These are phyloP conservation scores for Cynoglossus semilaevis DNA, from an alignment of 2,113 vertebrate species.

Conservation along the genomic window DNA sequence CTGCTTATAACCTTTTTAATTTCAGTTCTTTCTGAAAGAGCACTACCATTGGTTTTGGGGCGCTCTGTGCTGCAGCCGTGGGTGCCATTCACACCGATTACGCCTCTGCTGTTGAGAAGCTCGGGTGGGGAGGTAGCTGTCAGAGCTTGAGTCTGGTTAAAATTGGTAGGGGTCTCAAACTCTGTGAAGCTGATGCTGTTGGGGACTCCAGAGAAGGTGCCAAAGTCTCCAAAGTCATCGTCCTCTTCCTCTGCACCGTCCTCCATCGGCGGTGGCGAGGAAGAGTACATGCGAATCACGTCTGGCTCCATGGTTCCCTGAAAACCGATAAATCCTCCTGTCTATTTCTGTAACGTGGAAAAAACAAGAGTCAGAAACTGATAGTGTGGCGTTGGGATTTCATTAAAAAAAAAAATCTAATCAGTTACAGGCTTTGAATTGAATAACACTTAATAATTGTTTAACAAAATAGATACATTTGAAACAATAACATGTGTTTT, in stretches of 20 bases:
- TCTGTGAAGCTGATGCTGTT: conserved; percentile 87
- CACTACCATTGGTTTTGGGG: conserved; percentile 71
- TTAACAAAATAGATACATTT: too few species aligned
- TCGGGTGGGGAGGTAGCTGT: conserved; percentile 74
- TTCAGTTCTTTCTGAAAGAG: conserved; percentile 67
- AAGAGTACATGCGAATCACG: conserved; percentile 92
- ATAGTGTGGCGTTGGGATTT: accelerated
- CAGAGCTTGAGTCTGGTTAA: conserved; percentile 69
- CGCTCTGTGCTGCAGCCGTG: conserved; percentile 64
- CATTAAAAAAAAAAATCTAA: background rate
- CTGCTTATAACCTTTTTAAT: conserved; percentile 54
- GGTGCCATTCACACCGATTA: conserved; percentile 72
- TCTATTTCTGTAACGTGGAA: conserved; percentile 73
- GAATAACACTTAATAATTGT: too few species aligned
- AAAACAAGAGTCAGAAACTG: background rate
- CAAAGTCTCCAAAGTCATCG: conserved; percentile 93
- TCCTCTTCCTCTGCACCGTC: conserved; percentile 89
- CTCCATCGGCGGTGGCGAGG: conserved; percentile 95
- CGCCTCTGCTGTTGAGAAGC: conserved; percentile 73
- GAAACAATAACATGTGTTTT: too few species aligned
- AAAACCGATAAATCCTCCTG: conserved; percentile 47
- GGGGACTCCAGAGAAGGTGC: conserved; percentile 85
- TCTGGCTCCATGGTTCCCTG: conserved; percentile 90
- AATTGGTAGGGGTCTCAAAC: conserved; percentile 83
- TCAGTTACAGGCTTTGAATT: too few species aligned